Conservation (phyloP, 2,113 vertebrate genomes). For the Cololabis saira region DNA sequence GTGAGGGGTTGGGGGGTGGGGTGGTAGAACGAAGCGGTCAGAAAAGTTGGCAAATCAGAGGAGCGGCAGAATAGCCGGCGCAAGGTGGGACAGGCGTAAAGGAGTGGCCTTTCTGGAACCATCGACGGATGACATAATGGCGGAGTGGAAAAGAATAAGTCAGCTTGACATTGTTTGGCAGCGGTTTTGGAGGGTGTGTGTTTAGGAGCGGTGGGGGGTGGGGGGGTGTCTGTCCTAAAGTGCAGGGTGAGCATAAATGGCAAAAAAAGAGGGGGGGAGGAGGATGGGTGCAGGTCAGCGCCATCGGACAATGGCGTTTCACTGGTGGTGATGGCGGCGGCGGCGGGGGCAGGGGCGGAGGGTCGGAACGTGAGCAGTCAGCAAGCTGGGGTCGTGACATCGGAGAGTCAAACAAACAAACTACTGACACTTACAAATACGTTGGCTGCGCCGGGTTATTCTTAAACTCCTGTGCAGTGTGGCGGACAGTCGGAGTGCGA, state of each 20-base stretch:
- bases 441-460: conserved; percentile 60
- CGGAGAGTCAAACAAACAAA: conserved; percentile 80
- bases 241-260: conserved; percentile 86
- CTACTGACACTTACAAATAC: conserved; percentile 81
- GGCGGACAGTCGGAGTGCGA: conserved; percentile 51
- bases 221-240: conserved; percentile 87
- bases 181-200: conserved; percentile 53
- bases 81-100: conserved; percentile 73
- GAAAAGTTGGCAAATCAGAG: conserved; percentile 25
- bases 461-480: conserved; percentile 66
- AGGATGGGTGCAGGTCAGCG: conserved; percentile 71
- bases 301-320: conserved; percentile 78
- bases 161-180: conserved; percentile 77
- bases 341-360: conserved; percentile 55
- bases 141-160: conserved; percentile 86
- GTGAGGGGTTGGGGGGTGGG: conserved; percentile 8
- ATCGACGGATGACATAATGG: conserved; percentile 93
- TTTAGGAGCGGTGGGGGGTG: conserved; percentile 64
- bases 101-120: conserved; percentile 89
- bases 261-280: conserved; percentile 62
- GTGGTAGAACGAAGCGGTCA: not conserved
- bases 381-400: conserved; percentile 83
- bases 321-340: conserved; percentile 37
- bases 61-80: not conserved
- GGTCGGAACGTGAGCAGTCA: conserved; percentile 87